Conservation (phyloP, 2,797 vertebrate species). For the Diceros bicornis region DNA sequence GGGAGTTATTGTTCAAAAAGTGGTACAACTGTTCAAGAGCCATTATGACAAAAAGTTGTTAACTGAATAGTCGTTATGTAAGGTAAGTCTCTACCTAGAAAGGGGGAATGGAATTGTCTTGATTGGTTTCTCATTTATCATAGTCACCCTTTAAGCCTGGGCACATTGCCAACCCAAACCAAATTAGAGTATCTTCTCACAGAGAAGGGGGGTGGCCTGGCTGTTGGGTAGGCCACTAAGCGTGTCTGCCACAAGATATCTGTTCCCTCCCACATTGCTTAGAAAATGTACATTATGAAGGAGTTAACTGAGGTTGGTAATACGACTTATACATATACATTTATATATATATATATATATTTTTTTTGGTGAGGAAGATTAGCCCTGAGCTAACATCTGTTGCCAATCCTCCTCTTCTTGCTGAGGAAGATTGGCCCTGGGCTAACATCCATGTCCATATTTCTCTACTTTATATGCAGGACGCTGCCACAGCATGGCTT, state of each 20-base stretch:
- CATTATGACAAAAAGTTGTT: conserved; percentile 55
- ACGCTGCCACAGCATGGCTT: too few species aligned
- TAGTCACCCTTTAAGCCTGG: conserved; percentile 53
- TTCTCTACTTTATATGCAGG: too few species aligned
- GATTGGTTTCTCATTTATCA: conserved; percentile 68
- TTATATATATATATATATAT: neutral
- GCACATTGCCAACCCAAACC: conserved; percentile 19
- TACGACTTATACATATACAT: neutral
- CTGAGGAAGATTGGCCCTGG: too few species aligned
- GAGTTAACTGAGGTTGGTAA: neutral
- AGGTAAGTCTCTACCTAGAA: conserved; percentile 40
- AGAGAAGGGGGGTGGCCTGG: neutral
- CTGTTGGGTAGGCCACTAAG: neutral
- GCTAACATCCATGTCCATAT: too few species aligned
- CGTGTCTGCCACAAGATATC: neutral
- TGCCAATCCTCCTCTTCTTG: too few species aligned
- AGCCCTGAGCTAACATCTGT: too few species aligned
- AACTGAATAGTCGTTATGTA: conserved; percentile 9
- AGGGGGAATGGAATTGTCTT: neutral
- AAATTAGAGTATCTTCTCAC: conserved; percentile 63
- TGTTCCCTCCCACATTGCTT: conserved; percentile 22
- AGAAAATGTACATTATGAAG: conserved; percentile 42
- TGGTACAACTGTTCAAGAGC: conserved; percentile 60
- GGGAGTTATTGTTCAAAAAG: conserved; percentile 63
- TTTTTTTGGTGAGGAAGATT: too few species aligned